These are phyloP conservation scores for Pluvialis apricaria DNA, from an alignment of 2,113 vertebrate genomes.

Conservation along the genomic window DNA sequence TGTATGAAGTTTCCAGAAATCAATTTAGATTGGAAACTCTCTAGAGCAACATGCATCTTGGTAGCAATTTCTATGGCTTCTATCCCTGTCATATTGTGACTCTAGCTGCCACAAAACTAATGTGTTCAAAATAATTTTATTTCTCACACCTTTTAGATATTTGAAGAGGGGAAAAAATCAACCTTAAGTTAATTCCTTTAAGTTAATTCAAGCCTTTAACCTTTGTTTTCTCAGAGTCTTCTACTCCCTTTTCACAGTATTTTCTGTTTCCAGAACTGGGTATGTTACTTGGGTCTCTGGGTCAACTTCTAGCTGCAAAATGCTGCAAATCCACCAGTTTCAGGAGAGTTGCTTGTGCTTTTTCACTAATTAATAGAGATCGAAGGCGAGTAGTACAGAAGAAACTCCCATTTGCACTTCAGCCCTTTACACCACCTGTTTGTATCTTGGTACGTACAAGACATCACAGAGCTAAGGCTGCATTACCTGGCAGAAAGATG, in stretches of 20 bases:
- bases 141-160: not conserved
- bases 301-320: not conserved
- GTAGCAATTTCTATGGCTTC: not conserved
- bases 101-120: not conserved
- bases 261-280: not conserved
- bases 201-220: not conserved
- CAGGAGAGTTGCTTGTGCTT: not conserved
- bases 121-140: not conserved
- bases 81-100: not conserved
- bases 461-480: not conserved
- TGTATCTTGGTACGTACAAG: not conserved
- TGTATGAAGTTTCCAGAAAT: not conserved
- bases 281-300: not conserved
- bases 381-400: not conserved
- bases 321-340: not conserved
- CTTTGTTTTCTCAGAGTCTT: not conserved
- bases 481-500: not conserved
- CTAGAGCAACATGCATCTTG: not conserved
- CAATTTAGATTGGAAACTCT: not conserved
- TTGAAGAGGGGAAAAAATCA: not conserved
- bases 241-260: not conserved
- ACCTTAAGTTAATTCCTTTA: not conserved
- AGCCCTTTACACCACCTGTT: not conserved
- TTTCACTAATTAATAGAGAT: not conserved
- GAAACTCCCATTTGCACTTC: not conserved